Base-by-base conservation (phyloP, 2,797 vertebrate species). In the Notolabrus celidotus region DNA sequence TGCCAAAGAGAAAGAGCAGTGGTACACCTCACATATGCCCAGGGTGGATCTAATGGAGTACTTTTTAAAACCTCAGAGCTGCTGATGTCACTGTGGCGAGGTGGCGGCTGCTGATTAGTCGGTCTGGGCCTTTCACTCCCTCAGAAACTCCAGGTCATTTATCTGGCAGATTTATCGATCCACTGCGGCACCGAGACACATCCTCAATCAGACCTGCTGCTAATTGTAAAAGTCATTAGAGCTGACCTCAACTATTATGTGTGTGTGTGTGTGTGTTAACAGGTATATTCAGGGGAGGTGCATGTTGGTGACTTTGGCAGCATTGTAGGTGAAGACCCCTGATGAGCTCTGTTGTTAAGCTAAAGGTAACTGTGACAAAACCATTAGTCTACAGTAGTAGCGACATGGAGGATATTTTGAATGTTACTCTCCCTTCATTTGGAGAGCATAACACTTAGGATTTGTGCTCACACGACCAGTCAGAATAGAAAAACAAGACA, bases 131-230 rank as follows among this genome's bases (percentile, higher is more conserved):
- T 90, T 94, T 93, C 68, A 74, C 58, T 86, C 49, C 64, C 39
- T 81, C 79, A 53, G 83, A 39, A 52, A 76, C 77, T 76, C 64
- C 22, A 53, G 79, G 66, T 89, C 86, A 90, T 94, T 90, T 82
- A 87, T 93, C 86, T 74, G 63, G 66, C 74, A 88, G 88, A 91
- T 89, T 88, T 88, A 94, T 94, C 83, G 89, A 91, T 90, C 83
- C 29, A 39, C 82, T 70, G 61, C 79, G 8, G 76, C 75, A 60
- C 39, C 7, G 67, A 75, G 77, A 86, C 84, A 80, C 70, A 62
- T 71, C 42, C 57, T 68, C 67, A 77, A 81, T 85, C 77, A 74
- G 73, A 75, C 54, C 79, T 50, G 66, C 74, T 68, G 71, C 79
- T 83, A 88, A 86, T 84, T 86, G 76, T 71, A 79, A 80, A 88